Percentiles rank a stretch among this genome's conserved stretches.
Evolutionary conservation across 2,888 invertebrate genomes (phyloP).

Genomic region (Ferdinandea cuprea): DNA sequence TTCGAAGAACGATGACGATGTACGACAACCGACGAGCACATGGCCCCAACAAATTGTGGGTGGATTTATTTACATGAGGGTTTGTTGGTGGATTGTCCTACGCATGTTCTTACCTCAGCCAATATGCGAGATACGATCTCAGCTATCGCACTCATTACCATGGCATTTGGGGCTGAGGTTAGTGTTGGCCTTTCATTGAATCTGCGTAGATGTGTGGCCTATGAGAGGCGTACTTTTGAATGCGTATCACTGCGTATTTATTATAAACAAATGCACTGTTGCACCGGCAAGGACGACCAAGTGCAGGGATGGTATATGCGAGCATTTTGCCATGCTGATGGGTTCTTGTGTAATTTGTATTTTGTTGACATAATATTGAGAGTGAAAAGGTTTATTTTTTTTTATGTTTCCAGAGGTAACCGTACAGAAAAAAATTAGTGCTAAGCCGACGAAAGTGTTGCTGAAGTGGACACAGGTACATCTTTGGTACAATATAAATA

Average conservation of each 20-base stretch:
- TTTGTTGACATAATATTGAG: too few species aligned
- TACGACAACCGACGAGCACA: constrained; percentile 35
- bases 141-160: constrained; percentile 74
- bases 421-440: too few species aligned
- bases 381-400: too few species aligned
- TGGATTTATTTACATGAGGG: constrained; percentile 55
- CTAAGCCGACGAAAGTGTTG: too few species aligned
- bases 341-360: too few species aligned
- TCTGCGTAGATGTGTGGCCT: constrained; percentile 73
- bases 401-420: too few species aligned
- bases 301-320: constrained; percentile 23
- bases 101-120: constrained; percentile 73
- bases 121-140: constrained; percentile 74
- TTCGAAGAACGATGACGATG: background rate
- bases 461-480: too few species aligned
- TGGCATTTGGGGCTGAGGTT: constrained; percentile 59
- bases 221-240: constrained; percentile 68
- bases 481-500: too few species aligned
- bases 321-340: background rate
- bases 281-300: constrained; percentile 42
- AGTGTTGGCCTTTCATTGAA: constrained; percentile 72
- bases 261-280: constrained; percentile 70
- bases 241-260: constrained; percentile 72
- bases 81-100: constrained; percentile 56
- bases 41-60: constrained; percentile 52